Percentiles rank a stretch among this genome's conserved stretches.
These are phyloP conservation scores for Ormyrus thymus DNA, from an alignment of 2,888 invertebrate species.

Conservation along the genomic window DNA sequence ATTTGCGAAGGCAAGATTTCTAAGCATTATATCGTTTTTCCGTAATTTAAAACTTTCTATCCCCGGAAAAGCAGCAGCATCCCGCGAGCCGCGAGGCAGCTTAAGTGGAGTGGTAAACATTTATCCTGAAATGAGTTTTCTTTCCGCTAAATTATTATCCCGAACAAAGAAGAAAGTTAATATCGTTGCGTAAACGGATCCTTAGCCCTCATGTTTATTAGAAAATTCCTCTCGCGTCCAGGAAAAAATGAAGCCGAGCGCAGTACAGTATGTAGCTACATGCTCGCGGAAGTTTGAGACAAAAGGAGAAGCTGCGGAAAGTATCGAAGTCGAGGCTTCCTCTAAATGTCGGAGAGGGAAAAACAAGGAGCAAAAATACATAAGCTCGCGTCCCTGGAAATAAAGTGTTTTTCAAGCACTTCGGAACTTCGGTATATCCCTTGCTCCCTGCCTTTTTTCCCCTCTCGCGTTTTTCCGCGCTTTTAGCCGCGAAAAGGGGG, in stretches of 20 bases:
- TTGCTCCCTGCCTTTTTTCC: constrained; percentile 33
- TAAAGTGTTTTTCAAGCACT: constrained; percentile 53
- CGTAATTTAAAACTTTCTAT: background rate
- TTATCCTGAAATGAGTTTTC: background rate
- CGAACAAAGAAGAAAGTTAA: constrained; percentile 24
- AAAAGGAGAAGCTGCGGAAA: constrained; percentile 23
- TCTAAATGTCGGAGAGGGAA: constrained; percentile 29
- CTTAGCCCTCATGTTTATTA: constrained; percentile 18
- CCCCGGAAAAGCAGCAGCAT: background rate
- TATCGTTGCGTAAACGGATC: background rate
- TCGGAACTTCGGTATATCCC: constrained; percentile 44
- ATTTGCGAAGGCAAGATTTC: background rate
- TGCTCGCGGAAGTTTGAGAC: background rate
- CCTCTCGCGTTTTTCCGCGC: background rate
- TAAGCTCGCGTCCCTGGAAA: constrained; percentile 41
- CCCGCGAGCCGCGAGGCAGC: background rate
- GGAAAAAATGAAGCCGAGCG: constrained; percentile 16
- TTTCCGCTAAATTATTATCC: constrained; percentile 6
- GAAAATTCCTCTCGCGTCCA: constrained; percentile 23
- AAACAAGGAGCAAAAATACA: constrained; percentile 48
- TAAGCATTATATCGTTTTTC: background rate
- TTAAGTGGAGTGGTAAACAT: background rate
- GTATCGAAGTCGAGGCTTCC: constrained; percentile 25
- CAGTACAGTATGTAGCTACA: background rate
- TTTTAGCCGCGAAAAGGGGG: constrained; percentile 1